Evolutionary conservation across 2,113 vertebrate species (phyloP), one percentile per base, ranked within the genome.

Genomic region (Tragelaphus buxtoni): DNA sequence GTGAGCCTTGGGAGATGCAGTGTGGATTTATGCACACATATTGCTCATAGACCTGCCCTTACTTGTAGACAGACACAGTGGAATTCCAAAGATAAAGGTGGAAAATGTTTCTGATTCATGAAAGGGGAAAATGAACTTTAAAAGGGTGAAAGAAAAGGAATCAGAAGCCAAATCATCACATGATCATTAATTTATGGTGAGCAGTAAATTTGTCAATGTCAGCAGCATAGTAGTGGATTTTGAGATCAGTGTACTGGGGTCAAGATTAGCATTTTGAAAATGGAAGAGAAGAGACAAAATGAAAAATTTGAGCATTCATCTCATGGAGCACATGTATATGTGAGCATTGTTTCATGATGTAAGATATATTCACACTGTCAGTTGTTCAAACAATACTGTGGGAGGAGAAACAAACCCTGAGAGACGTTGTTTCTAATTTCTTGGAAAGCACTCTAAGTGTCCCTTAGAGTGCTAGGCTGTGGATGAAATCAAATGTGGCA

Each of bases 1-100:
- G 1, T 3, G 42, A 56, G 9, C 13, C 3, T 58, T 51, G 2
- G 11, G 20, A n/a, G 18, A 9, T 3, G 26, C 1, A 13, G 30
- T 16, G 35, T 13, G 3, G 3, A 20, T 35, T 61, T 35, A 16
- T 60, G 7, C 13, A 49, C 1, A 53, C 2, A 9, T 69, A 1
- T 1, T 39, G 12, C 22, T 11, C 60, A 61, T 5, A 26, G 39
- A 53, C 9, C 2, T 2, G 4, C 24, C 28, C 22, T 39, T 6
- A 56, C 2, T 4, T 14, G 3, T 5, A 17, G 22, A 14, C 7
- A 56, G 8, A 2, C 18, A n/a, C 4, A 49, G 35, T 30, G 26
- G 9, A 14, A 4, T 6, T 49, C 14, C 35, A 17, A 5, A 32
- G 28, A 32, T 18, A 65, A 74, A 53, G 0, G 4, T 9, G 30